Conservation (phyloP, 2,113 vertebrate genomes). For the Percina caprodes region DNA sequence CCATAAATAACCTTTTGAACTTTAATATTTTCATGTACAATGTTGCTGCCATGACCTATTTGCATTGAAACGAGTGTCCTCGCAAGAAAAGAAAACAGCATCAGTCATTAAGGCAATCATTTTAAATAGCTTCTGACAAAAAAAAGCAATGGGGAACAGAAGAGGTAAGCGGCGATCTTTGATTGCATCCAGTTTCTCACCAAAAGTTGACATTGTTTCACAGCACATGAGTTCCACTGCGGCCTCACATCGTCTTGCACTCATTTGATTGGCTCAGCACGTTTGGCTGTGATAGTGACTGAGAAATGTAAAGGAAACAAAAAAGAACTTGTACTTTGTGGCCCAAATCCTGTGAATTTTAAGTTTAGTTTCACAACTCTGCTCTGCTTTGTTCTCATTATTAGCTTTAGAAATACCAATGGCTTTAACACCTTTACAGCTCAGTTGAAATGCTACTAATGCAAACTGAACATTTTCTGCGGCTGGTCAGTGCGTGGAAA, state of each 20-base stretch:
- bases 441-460: neutral
- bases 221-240: neutral
- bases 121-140: neutral
- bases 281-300: neutral
- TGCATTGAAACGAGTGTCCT: neutral
- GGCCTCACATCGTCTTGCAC: neutral
- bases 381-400: neutral
- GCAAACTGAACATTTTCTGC: slow-evolving; percentile 1
- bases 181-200: neutral
- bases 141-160: neutral
- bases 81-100: neutral
- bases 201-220: neutral
- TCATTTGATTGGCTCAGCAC: neutral
- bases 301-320: neutral
- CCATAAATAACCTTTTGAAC: neutral
- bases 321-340: neutral
- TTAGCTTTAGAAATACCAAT: neutral
- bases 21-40: neutral
- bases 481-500: no score
- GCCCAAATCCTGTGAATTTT: neutral
- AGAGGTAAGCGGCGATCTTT: neutral
- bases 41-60: neutral
- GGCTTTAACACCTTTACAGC: neutral
- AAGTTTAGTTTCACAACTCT: neutral
- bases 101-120: neutral